Evolutionary conservation across 2,113 vertebrate species (phyloP), one percentile per base, ranked within the genome.

Genomic region (Myotis davidii): DNA sequence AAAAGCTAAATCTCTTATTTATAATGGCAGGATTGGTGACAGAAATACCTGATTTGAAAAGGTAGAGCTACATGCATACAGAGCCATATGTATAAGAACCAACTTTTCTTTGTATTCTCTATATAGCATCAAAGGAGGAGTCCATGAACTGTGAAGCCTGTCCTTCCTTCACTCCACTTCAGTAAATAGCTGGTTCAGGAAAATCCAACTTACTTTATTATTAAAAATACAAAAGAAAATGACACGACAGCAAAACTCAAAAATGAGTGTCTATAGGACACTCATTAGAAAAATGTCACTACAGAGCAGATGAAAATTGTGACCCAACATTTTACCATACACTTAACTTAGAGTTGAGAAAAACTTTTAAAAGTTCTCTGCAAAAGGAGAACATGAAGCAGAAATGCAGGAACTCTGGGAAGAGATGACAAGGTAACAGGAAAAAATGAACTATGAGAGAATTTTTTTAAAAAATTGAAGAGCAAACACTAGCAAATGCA

Each of bases 41-140:
- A 82, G 78, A 94, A 97, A 64, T 95, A 54, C 32, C 27, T 92
- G 48, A n/a, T 92, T 92, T 90, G n/a, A 39, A 65, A 86, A 79
- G 59, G 37, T 61, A 82, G 56, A 59, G 39, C 77, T 70, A 27
- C 34, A 56, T 45, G 21, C 18, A 86, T 48, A 72, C 34, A 39
- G 16, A 45, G 37, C 29, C 45, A 11, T 61, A 45, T n/a, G 56
- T 67, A 16, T 23, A 85, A 45, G 6, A 81, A 81, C 50, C 32
- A 74, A 7, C 3, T 88, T 59, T 83, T 93, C 27, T 59, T 29
- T 52, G 54, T 59, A 42, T 82, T 77, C 64, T 56, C 23, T 73
- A 1, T 70, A 34, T 70, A 39, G 32, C 18, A 65, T 86, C 50
- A 94, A 92, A 92, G 11, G 34, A 90, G 64, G 25, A 61, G 21